Conservation (phyloP, 2,888 invertebrate genomes). For the Caenorhabditis sp. region DNA sequence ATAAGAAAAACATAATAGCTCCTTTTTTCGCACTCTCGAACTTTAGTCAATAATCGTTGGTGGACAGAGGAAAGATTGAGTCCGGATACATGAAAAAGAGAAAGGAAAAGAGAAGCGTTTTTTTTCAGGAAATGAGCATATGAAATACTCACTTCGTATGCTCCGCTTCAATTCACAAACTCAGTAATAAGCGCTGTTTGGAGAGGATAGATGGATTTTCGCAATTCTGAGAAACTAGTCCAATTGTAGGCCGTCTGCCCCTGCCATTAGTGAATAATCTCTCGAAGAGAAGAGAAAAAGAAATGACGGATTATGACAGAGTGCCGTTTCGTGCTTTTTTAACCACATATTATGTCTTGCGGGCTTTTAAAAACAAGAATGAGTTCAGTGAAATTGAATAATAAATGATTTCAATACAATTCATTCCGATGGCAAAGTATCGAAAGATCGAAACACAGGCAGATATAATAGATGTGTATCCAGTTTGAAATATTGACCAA, state of each 20-base stretch:
- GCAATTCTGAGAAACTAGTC: conserved; percentile 17
- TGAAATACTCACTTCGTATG: conserved; percentile 24
- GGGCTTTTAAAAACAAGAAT: no score
- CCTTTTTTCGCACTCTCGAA: neutral
- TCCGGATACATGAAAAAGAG: neutral
- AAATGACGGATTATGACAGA: conserved; percentile 47
- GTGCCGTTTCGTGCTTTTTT: neutral
- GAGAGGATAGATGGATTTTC: conserved; percentile 8
- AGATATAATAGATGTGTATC: no score
- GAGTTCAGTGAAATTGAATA: no score
- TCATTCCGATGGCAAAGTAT: no score
- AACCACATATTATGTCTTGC: no score
- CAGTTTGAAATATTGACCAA: neutral
- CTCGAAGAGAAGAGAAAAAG: neutral
- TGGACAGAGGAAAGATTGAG: neutral
- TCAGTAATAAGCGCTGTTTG: conserved; percentile 12
- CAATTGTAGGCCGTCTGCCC: neutral
- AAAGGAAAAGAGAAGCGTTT: conserved; percentile 2
- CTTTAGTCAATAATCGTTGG: conserved; percentile 3
- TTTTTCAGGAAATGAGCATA: conserved; percentile 3
- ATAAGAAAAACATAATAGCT: neutral
- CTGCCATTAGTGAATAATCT: conserved; percentile 6
- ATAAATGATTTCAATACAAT: no score
- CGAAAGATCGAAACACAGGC: no score
- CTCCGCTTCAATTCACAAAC: conserved; percentile 26